Evolutionary conservation across 2,797 vertebrate species (phyloP).

Genomic region (Tadarida brasiliensis): DNA sequence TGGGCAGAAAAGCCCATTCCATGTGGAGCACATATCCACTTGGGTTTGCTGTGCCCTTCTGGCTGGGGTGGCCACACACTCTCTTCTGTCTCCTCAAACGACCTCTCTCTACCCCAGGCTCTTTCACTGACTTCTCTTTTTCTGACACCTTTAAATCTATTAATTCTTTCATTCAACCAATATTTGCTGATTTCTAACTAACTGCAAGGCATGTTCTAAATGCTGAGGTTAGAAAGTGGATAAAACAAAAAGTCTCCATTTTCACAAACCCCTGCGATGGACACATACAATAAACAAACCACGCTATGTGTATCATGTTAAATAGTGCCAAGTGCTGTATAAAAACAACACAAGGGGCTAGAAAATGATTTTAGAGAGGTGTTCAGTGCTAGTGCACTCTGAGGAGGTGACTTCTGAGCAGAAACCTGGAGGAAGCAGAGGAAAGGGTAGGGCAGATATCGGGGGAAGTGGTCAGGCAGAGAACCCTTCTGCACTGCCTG

Average conservation of each 20-base stretch:
- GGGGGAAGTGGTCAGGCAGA: not conserved
- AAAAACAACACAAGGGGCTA: not conserved
- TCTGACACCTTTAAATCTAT: not conserved
- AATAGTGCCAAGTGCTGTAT: not conserved
- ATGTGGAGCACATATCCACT: too few relatives aligned
- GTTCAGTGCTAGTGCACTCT: not conserved
- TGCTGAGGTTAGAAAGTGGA: not conserved
- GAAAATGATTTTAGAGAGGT: not conserved
- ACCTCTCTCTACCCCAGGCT: not conserved
- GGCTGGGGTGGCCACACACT: not conserved
- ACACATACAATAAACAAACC: not conserved
- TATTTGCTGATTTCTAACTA: not conserved
- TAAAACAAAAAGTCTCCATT: not conserved
- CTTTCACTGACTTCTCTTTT: not conserved
- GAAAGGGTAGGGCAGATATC: not conserved
- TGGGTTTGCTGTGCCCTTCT: not conserved
- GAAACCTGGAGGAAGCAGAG: not conserved
- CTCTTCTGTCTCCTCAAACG: not conserved
- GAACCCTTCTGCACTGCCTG: not conserved
- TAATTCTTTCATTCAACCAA: not conserved
- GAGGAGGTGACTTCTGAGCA: not conserved
- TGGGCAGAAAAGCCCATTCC: not conserved
- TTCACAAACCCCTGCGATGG: not conserved
- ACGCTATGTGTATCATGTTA: not conserved
- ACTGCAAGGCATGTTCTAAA: constrained; percentile 3